Percentiles rank a stretch among this genome's conserved stretches.
Evolutionary conservation across 2,888 invertebrate species (phyloP).

Genomic region (Ecliptopera silaceata): DNA sequence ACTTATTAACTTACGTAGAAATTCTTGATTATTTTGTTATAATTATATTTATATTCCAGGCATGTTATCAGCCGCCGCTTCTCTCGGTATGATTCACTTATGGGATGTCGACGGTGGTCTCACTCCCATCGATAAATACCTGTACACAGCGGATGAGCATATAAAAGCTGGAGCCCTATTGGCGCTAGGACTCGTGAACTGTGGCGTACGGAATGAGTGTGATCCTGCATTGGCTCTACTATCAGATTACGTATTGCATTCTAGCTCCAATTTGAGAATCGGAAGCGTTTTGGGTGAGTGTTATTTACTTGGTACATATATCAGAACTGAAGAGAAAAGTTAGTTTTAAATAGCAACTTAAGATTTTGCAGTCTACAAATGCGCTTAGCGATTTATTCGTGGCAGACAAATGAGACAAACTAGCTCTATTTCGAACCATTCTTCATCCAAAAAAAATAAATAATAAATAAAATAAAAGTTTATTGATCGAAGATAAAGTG

Average conservation of each 20-base stretch:
- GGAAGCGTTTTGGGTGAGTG: constrained; percentile 87
- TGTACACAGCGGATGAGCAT: constrained; percentile 97
- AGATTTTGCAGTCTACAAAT: no score
- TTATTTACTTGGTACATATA: background rate
- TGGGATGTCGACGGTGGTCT: constrained; percentile 99
- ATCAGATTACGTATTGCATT: constrained; percentile 95
- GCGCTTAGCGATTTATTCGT: no score
- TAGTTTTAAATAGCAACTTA: no score
- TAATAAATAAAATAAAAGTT: no score
- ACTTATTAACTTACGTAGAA: no score
- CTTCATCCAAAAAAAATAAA: no score
- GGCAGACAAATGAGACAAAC: no score
- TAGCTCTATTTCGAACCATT: no score
- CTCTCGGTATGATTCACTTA: constrained; percentile 95
- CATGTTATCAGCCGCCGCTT: constrained; percentile 98
- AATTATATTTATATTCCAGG: constrained; percentile 61
- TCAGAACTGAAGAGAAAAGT: no score
- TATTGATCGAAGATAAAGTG: no score
- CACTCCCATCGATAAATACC: constrained; percentile 98
- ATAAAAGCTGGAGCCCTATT: constrained; percentile 98
- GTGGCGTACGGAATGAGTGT: constrained; percentile 98
- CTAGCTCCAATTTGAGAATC: constrained; percentile 91
- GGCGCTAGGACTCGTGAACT: constrained; percentile 98
- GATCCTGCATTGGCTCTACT: constrained; percentile 98
- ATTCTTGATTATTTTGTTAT: background rate